phyloP scores from a whole-genome alignment of 1,140 invertebrate species.

The Drosophila nikananu region DNA sequence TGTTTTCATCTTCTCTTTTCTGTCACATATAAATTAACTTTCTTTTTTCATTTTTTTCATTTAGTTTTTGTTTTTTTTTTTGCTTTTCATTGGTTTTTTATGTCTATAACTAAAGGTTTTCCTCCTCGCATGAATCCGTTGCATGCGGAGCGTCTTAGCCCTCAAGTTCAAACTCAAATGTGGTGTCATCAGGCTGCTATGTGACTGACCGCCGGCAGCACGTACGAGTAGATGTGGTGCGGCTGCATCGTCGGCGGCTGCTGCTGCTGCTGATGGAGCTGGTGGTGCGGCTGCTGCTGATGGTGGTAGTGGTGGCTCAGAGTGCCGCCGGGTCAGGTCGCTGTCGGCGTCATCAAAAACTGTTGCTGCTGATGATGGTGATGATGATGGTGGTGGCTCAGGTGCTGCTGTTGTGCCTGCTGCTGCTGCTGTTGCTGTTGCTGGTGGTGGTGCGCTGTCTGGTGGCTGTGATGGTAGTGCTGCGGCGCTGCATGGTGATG shows the following conservation, averaged over 20 bases:
- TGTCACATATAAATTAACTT: constrained; percentile 53
- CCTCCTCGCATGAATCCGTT: constrained; percentile 73
- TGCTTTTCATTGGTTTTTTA: constrained; percentile 35
- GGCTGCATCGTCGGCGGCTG: constrained; percentile 54
- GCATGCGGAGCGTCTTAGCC: constrained; percentile 71
- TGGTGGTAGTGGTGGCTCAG: constrained; percentile 45
- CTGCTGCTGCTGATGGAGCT: constrained; percentile 50
- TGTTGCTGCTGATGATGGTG: constrained; percentile 80
- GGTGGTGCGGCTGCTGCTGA: constrained; percentile 46
- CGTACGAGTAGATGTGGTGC: constrained; percentile 79
- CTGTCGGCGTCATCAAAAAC: constrained; percentile 84
- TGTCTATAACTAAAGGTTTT: constrained; percentile 72
- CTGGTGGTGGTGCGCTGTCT: constrained; percentile 51
- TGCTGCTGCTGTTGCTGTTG: constrained; percentile 63
- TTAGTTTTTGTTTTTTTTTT: constrained; percentile 48
- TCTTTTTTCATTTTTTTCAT: constrained; percentile 52
- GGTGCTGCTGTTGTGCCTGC: constrained; percentile 63
- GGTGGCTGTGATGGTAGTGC: constrained; percentile 73
- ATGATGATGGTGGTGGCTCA: constrained; percentile 64
- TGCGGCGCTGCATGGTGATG: constrained; percentile 72
- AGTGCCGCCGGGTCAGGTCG: constrained; percentile 82
- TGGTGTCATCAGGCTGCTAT: constrained; percentile 69
- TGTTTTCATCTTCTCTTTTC: constrained; percentile 14
- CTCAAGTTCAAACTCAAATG: constrained; percentile 69
- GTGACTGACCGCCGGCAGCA: constrained; percentile 76